These are phyloP conservation scores for Oryzias woworae DNA, from an alignment of 2,113 vertebrate genomes.

Conservation along the genomic window DNA sequence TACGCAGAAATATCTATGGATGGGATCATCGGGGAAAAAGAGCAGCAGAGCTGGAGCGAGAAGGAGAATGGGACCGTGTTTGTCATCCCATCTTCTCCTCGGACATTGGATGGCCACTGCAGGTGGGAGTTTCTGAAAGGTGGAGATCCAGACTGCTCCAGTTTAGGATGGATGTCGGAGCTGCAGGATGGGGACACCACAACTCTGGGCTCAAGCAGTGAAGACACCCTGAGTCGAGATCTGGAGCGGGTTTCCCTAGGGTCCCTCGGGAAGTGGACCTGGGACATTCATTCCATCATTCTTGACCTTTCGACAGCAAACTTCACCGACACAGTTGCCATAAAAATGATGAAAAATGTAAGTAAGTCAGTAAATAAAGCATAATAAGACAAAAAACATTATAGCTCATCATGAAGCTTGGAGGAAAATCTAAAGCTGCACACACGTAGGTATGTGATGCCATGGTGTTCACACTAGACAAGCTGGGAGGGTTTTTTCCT, in stretches of 20 bases:
- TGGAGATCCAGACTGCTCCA: conserved; percentile 59
- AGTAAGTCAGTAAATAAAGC: conserved; percentile 48
- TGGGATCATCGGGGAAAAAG: conserved; percentile 21
- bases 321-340: conserved; percentile 89
- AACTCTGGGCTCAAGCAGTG: conserved; percentile 82
- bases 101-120: conserved; percentile 38
- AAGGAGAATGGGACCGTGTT: conserved; percentile 76
- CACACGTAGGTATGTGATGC: no score
- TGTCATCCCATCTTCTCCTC: conserved; percentile 67
- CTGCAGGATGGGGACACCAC: conserved; percentile 77
- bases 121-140: conserved; percentile 78
- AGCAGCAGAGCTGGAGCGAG: conserved; percentile 41
- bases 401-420: not conserved
- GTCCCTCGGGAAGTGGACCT: conserved; percentile 76
- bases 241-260: conserved; percentile 75
- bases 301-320: conserved; percentile 87
- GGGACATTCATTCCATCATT: conserved; percentile 83
- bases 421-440: not conserved
- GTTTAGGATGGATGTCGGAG: conserved; percentile 69
- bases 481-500: no score
- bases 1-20: conserved; percentile 43
- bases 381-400: not conserved
- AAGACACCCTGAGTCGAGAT: conserved; percentile 85
- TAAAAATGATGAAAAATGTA: conserved; percentile 90
- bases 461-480: no score